These are phyloP conservation scores for Choloepus hoffmanni DNA, from an alignment of 2,113 vertebrate genomes.

Conservation along the genomic window DNA sequence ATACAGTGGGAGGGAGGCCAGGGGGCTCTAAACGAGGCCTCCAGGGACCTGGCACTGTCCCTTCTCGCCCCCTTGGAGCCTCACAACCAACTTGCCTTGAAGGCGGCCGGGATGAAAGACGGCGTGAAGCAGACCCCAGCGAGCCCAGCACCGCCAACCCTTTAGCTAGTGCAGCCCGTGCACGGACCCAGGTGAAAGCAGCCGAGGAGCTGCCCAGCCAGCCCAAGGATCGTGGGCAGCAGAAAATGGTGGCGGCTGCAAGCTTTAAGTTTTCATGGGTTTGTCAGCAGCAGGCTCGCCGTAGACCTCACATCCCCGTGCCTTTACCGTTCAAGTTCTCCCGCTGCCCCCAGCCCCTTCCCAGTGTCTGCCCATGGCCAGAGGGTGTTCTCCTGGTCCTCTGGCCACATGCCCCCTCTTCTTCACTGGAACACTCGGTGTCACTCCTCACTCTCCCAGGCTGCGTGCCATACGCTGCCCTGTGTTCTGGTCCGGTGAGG, in stretches of 20 bases:
- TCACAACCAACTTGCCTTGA: background rate
- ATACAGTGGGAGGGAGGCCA: too few species aligned
- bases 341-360: accelerated
- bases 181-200: background rate
- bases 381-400: background rate
- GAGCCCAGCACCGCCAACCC: background rate
- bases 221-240: background rate
- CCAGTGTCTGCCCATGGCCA: accelerated
- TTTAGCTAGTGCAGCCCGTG: background rate
- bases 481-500: accelerated
- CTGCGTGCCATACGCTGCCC: accelerated
- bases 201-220: background rate
- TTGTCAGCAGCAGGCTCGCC: background rate
- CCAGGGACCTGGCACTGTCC: background rate
- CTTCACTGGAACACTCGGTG: accelerated
- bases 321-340: accelerated
- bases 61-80: too few species aligned
- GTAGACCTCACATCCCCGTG: accelerated
- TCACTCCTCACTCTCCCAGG: accelerated
- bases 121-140: accelerated
- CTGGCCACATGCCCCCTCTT: accelerated
- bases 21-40: background rate
- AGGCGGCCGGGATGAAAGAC: background rate
- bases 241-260: background rate
- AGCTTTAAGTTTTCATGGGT: accelerated